Base-by-base conservation (phyloP, 2,888 invertebrate genomes). In the Heteromyza rotundicornis region DNA sequence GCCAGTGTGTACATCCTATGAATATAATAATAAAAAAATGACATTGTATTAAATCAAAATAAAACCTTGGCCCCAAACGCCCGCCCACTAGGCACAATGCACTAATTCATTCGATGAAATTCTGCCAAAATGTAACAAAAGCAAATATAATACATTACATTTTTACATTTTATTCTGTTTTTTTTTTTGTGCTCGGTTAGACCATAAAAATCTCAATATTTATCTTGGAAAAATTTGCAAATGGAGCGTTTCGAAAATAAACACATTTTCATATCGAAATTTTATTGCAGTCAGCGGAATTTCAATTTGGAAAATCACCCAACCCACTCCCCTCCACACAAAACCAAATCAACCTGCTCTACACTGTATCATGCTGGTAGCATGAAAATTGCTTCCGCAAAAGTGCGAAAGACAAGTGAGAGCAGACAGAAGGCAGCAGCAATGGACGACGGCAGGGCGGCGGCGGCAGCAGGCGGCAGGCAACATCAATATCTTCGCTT, bases 201-300 rank as follows among this genome's bases (percentile, higher is more conserved):
- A 8, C 40, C 40, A 40, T 40, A 58, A 53, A 55, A 62, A 62
- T 56, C 54, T 62, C 76, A 70, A 76, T 77, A 77, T 77, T 76
- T 76, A 74, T 77, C 74, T 77, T 76, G 75, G 70, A 72, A 71
- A 74, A 74, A 76, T 75, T 76, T 73, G 71, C 74, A 78, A 78
- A 75, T 74, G 75, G 73, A 74, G 71, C 71, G 72, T 75, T 72
- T 68, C 71, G 71, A 73, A 72, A 70, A 78, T 77, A 78, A 78
- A 78, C 76, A 78, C 74, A 78, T 78, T 77, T 75, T 75, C 74
- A 74, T 74, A 77, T 67, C 62, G 55, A 24, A 74, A 72, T 74
- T 74, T 74, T 75, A 32, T 53, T 36, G 53, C 53, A 32, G 72
- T 64, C 52, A 60, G 27, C 20, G 47, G n/a, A 23, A 35, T 53